phyloP scores from a whole-genome alignment of 2,797 vertebrate species.

The Poecile montanus region DNA sequence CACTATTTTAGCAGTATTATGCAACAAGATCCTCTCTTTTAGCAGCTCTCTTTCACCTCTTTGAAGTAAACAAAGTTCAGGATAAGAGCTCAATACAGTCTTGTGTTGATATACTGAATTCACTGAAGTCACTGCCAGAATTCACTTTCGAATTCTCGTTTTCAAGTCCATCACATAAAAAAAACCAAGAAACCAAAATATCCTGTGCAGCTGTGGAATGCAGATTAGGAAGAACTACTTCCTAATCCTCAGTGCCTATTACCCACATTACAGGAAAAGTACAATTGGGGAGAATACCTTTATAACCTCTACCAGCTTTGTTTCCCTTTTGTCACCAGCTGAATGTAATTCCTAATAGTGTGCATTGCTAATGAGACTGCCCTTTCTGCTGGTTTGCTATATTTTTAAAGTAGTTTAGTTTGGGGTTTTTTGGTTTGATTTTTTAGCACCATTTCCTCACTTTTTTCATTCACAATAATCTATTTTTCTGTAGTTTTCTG shows the following conservation, averaged over 20 bases:
- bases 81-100: neutral
- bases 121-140: neutral
- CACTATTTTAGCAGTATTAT: neutral
- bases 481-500: neutral
- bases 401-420: neutral
- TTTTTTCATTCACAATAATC: neutral
- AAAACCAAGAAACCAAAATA: neutral
- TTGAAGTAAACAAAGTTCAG: neutral
- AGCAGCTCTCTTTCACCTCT: neutral
- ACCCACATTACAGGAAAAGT: neutral
- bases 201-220: neutral
- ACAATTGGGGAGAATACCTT: neutral
- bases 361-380: neutral
- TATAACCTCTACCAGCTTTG: neutral
- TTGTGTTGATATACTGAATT: neutral
- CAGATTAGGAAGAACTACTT: neutral
- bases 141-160: neutral
- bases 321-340: neutral
- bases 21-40: neutral
- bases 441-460: neutral
- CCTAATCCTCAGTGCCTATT: neutral
- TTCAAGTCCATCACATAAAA: neutral
- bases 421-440: accelerated
- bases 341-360: neutral
- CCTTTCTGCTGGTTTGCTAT: neutral